Evolutionary conservation across 1,140 invertebrate genomes (phyloP).

Genomic region (Orussus abietinus): DNA sequence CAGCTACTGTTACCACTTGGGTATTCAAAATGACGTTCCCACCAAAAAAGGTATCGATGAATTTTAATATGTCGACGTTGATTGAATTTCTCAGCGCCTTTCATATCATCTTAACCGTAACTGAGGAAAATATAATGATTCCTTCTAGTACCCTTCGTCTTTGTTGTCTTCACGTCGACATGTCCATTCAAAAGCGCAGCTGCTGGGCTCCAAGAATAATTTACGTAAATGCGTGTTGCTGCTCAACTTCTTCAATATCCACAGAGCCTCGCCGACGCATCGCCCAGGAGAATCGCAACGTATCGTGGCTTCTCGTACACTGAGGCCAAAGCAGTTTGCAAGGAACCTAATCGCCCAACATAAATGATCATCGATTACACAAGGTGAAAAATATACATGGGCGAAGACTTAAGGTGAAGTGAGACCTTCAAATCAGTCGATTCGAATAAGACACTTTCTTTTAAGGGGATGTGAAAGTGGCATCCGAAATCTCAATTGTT

Average conservation of each 20-base stretch:
- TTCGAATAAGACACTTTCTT: no score
- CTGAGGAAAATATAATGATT: no score
- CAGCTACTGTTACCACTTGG: no score
- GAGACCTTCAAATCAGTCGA: no score
- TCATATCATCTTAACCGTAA: no score
- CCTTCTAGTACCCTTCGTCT: slow-evolving; percentile 33
- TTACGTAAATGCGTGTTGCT: slow-evolving; percentile 43
- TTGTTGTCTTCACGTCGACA: slow-evolving; percentile 9
- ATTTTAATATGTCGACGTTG: no score
- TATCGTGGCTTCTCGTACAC: slow-evolving; percentile 45
- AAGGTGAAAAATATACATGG: background rate
- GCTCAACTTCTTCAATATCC: slow-evolving; percentile 38
- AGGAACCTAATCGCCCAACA: slow-evolving; percentile 31
- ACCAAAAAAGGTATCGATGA: no score
- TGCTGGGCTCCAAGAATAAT: slow-evolving; percentile 41
- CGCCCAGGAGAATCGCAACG: slow-evolving; percentile 33
- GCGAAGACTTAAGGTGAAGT: no score
- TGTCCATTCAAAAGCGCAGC: slow-evolving; percentile 34
- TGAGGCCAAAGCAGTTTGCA: slow-evolving; percentile 39
- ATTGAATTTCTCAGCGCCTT: no score
- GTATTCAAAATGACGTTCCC: no score
- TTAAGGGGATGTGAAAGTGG: no score
- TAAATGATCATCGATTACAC: background rate
- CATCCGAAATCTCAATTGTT: no score
- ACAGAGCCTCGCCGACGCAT: slow-evolving; percentile 30